Evolutionary conservation across 1,140 invertebrate species (phyloP).

Genomic region (Zaprionus ghesquierei): DNA sequence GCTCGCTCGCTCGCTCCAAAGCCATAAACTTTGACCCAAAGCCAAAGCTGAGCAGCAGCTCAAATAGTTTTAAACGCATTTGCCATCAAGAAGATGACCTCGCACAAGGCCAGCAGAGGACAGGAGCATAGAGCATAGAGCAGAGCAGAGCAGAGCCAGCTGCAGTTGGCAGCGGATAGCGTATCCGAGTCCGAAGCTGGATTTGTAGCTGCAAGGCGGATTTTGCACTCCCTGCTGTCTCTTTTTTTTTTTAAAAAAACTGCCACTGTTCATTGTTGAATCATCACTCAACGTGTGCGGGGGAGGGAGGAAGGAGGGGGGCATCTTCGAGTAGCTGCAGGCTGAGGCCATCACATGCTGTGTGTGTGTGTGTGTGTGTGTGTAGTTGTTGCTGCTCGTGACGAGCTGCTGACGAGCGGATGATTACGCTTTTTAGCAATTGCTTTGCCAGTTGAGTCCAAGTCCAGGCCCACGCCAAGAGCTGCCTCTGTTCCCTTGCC

Average conservation of each 20-base stretch:
- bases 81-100: constrained; percentile 24
- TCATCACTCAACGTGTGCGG: constrained; percentile 60
- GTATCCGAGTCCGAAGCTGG: constrained; percentile 18
- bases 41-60: constrained; percentile 76
- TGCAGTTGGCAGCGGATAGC: constrained; percentile 54
- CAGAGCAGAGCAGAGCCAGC: constrained; percentile 23
- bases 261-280: constrained; percentile 77
- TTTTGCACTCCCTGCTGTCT: constrained; percentile 10
- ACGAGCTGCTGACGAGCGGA: constrained; percentile 72
- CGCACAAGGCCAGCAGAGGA: constrained; percentile 13
- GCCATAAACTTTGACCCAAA: constrained; percentile 79
- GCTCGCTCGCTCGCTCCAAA: too few relatives aligned
- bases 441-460: constrained; percentile 41
- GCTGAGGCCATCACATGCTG: constrained; percentile 47
- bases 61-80: constrained; percentile 77
- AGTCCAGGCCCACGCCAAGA: constrained; percentile 11
- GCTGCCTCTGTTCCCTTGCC: not conserved
- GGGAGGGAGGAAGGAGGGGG: not conserved
- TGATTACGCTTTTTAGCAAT: constrained; percentile 76
- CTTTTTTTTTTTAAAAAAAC: constrained; percentile 45
- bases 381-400: constrained; percentile 29
- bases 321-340: constrained; percentile 39
- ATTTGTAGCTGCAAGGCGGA: constrained; percentile 22
- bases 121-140: not conserved
- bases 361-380: not conserved